Conservation (phyloP, 1,140 invertebrate species). For the Brachionus rubens region DNA sequence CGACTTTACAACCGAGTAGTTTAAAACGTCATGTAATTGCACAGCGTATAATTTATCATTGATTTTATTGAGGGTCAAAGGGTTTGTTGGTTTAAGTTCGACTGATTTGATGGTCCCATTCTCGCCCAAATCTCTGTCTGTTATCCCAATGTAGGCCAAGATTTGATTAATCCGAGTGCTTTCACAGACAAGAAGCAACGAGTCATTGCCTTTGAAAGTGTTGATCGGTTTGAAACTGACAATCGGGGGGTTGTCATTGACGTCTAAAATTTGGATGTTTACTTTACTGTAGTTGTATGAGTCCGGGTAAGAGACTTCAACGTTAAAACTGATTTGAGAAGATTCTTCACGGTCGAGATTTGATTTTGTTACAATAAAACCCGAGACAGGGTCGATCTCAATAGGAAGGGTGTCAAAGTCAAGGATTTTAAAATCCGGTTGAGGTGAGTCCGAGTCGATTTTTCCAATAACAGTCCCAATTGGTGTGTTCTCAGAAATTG, state of each 20-base stretch:
- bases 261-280: neutral
- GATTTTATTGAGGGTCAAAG: neutral
- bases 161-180: constrained; percentile 17
- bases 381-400: too few relatives aligned
- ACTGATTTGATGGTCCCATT: constrained; percentile 42
- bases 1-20: neutral
- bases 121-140: neutral
- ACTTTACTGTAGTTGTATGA: neutral
- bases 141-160: constrained; percentile 11
- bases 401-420: too few relatives aligned
- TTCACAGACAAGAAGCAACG: neutral
- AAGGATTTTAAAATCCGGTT: too few relatives aligned
- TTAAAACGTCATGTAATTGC: neutral
- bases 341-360: too few relatives aligned
- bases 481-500: too few relatives aligned
- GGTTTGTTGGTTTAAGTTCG: neutral
- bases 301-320: neutral
- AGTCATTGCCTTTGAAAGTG: neutral
- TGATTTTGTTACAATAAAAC: too few relatives aligned
- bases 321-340: neutral
- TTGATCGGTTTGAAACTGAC: neutral
- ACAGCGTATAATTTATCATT: neutral
- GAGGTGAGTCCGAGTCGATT: too few relatives aligned
- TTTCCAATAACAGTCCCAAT: too few relatives aligned
- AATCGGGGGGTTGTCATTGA: constrained; percentile 15